Evolutionary conservation across 2,888 invertebrate genomes (phyloP).

Genomic region (Brenthis daphne): DNA sequence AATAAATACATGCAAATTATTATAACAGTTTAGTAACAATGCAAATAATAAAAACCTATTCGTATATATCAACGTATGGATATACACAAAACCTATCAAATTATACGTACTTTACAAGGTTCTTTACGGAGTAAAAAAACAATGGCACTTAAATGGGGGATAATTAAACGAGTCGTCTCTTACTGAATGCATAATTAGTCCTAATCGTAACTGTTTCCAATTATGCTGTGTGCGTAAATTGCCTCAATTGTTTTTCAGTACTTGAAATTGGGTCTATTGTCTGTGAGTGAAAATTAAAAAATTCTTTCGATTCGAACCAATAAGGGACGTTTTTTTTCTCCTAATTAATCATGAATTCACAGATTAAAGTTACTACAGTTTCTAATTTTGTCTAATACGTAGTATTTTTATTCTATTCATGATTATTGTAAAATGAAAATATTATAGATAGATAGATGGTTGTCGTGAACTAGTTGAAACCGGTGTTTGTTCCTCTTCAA

Average conservation of each 20-base stretch:
- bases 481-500: too few relatives aligned
- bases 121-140: slow-evolving; percentile 12
- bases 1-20: slow-evolving; percentile 2
- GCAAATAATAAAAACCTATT: too few relatives aligned
- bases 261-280: slow-evolving; percentile 27
- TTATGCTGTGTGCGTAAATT: slow-evolving; percentile 43
- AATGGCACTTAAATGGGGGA: slow-evolving; percentile 29
- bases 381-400: too few relatives aligned
- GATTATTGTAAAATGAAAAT: too few relatives aligned
- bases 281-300: slow-evolving; percentile 23
- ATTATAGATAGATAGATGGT: too few relatives aligned
- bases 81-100: background rate
- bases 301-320: background rate
- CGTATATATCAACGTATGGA: too few relatives aligned
- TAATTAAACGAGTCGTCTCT: slow-evolving; percentile 45
- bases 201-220: slow-evolving; percentile 45
- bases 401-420: too few relatives aligned
- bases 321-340: background rate
- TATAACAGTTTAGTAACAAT: too few relatives aligned
- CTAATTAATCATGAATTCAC: background rate
- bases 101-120: too few relatives aligned
- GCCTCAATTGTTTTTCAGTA: slow-evolving; percentile 42
- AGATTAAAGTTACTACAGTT: too few relatives aligned
- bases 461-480: too few relatives aligned
- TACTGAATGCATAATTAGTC: slow-evolving; percentile 48